Evolutionary conservation across 2,888 invertebrate species (phyloP).

Genomic region (Cryptocheilus praepositus): DNA sequence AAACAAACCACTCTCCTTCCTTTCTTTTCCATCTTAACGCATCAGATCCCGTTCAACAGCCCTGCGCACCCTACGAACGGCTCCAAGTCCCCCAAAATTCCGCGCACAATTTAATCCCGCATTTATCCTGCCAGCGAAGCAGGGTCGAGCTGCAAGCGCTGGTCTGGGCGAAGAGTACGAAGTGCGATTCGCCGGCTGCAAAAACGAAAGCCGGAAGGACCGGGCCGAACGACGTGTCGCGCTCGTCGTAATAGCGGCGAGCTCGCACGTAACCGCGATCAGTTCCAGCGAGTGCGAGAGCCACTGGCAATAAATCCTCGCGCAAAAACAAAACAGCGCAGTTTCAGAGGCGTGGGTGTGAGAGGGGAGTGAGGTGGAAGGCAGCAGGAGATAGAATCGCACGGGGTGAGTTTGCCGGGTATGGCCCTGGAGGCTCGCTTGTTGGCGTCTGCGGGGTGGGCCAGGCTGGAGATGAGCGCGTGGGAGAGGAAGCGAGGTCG

Average conservation of each 20-base stretch:
- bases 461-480: conserved; percentile 7
- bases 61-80: no score
- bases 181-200: conserved; percentile 4
- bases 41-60: no score
- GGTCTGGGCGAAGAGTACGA: conserved; percentile 8
- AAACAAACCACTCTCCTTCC: no score
- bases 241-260: conserved; percentile 16
- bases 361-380: conserved; percentile 20
- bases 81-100: conserved; percentile 2
- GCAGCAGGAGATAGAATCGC: conserved; percentile 25
- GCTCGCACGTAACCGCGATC: conserved; percentile 53
- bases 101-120: conserved; percentile 19
- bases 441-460: conserved; percentile 1
- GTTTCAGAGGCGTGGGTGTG: conserved; percentile 9
- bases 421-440: not conserved
- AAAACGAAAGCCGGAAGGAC: conserved; percentile 9
- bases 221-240: conserved; percentile 15
- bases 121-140: conserved; percentile 25
- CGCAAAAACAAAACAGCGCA: conserved; percentile 55
- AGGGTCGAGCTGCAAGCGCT: conserved; percentile 14
- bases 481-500: conserved; percentile 2
- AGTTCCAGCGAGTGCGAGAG: conserved; percentile 47
- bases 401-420: conserved; percentile 35
- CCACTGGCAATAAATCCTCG: conserved; percentile 59
- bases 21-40: no score